phyloP scores from a whole-genome alignment of 2,113 vertebrate genomes.

The Campylomormyrus numenius region DNA sequence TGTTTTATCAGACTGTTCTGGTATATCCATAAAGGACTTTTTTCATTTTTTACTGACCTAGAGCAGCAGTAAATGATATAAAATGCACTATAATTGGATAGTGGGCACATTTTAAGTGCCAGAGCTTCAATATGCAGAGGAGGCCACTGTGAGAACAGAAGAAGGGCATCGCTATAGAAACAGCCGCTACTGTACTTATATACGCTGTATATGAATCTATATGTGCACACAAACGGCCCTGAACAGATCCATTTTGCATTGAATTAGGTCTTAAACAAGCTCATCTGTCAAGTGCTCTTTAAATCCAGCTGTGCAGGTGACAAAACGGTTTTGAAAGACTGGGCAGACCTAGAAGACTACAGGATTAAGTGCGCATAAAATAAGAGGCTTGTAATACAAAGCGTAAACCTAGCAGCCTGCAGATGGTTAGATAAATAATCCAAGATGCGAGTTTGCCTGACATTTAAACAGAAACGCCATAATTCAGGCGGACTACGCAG shows the following conservation, averaged over 20 bases:
- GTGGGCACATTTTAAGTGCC: neutral
- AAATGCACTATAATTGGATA: neutral
- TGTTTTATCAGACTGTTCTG: neutral
- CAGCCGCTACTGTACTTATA: neutral
- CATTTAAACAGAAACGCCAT: constrained; percentile 52
- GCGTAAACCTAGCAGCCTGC: constrained; percentile 33
- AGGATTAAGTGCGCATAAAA: constrained; percentile 49
- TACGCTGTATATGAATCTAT: neutral
- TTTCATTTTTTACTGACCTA: neutral
- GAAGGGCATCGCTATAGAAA: neutral
- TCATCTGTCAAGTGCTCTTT: constrained; percentile 55
- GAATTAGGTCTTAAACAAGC: constrained; percentile 41
- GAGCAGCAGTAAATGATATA: neutral
- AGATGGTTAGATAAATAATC: constrained; percentile 54
- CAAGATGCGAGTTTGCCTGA: constrained; percentile 40
- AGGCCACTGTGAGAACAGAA: neutral
- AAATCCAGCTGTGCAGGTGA: constrained; percentile 58
- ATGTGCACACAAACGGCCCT: neutral
- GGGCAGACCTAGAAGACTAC: constrained; percentile 54
- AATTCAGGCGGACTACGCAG: constrained; percentile 41
- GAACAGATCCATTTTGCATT: constrained; percentile 46
- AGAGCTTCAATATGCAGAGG: neutral
- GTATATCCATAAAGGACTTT: neutral
- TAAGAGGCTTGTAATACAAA: constrained; percentile 33
- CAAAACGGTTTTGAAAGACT: constrained; percentile 46